Percentiles rank a stretch among this genome's conserved stretches.
These are phyloP conservation scores for Panthera tigris DNA, from an alignment of 2,113 vertebrate genomes.

Conservation along the genomic window DNA sequence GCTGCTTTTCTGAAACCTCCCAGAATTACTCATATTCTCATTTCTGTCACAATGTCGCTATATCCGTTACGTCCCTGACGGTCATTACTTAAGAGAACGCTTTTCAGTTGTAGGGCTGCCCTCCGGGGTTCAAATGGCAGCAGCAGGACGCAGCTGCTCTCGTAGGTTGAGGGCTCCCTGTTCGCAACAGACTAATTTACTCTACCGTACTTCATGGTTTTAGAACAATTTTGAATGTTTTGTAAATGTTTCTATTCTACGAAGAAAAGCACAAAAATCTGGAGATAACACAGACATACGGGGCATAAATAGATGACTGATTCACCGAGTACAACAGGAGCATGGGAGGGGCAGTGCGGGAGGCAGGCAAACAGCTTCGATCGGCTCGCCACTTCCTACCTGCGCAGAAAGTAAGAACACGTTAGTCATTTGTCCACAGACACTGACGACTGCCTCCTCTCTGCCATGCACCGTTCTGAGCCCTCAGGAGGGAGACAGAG, in stretches of 20 bases:
- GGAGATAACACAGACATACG: slow-evolving; percentile 66
- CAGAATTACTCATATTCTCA: not conserved
- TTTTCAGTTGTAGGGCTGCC: not conserved
- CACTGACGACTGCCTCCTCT: not conserved
- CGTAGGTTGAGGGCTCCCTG: not conserved
- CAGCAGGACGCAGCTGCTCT: not conserved
- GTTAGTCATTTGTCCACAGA: not conserved
- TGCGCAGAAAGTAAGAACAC: not conserved
- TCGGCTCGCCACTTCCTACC: not conserved
- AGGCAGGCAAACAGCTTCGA: not conserved
- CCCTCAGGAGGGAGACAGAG: not conserved
- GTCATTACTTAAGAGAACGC: accelerated
- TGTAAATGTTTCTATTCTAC: slow-evolving; percentile 65
- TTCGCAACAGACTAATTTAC: slow-evolving; percentile 32
- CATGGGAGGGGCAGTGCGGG: not conserved
- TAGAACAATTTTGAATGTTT: slow-evolving; percentile 53
- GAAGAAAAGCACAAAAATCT: slow-evolving; percentile 56
- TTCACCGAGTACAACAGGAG: slow-evolving; percentile 12
- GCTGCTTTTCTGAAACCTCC: not conserved
- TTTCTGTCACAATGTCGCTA: not conserved
- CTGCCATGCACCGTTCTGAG: not conserved
- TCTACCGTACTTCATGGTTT: not conserved
- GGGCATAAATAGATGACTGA: slow-evolving; percentile 40
- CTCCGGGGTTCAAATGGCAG: not conserved
- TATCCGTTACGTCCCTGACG: accelerated